Conservation (phyloP, 2,888 invertebrate genomes). For the Morinoia aosen region DNA sequence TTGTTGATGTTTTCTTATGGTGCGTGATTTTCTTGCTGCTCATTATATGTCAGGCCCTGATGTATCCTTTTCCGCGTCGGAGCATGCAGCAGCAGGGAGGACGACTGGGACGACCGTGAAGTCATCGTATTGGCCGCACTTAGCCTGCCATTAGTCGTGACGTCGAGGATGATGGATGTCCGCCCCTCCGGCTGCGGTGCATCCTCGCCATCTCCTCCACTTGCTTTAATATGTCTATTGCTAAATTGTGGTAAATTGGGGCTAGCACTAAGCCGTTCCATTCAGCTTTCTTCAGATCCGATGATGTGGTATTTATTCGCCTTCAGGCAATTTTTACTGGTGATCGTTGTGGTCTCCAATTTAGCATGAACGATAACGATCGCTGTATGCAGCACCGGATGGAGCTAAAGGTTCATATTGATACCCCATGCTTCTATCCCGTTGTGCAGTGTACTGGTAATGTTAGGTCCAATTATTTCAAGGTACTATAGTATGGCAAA, state of each 20-base stretch:
- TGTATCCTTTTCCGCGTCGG: neutral
- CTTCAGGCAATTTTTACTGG: neutral
- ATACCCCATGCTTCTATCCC: neutral
- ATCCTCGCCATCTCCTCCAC: neutral
- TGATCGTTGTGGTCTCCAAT: neutral
- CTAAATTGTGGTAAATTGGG: neutral
- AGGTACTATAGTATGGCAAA: neutral
- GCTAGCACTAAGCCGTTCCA: neutral
- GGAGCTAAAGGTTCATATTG: neutral
- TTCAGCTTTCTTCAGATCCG: neutral
- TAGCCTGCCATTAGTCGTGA: conserved; percentile 27
- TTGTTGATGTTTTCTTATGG: neutral
- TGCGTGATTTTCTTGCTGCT: conserved; percentile 2
- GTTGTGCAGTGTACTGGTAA: neutral
- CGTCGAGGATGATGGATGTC: conserved; percentile 20
- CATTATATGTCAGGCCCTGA: neutral
- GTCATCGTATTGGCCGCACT: neutral
- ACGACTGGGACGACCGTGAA: neutral
- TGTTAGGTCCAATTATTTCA: neutral
- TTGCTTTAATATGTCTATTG: neutral
- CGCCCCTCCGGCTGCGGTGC: neutral
- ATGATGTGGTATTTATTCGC: neutral
- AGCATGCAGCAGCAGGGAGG: neutral
- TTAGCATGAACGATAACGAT: neutral
- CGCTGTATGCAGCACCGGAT: neutral